Evolutionary conservation across 2,113 vertebrate genomes (phyloP).

Genomic region (Ctenomys sociabilis): DNA sequence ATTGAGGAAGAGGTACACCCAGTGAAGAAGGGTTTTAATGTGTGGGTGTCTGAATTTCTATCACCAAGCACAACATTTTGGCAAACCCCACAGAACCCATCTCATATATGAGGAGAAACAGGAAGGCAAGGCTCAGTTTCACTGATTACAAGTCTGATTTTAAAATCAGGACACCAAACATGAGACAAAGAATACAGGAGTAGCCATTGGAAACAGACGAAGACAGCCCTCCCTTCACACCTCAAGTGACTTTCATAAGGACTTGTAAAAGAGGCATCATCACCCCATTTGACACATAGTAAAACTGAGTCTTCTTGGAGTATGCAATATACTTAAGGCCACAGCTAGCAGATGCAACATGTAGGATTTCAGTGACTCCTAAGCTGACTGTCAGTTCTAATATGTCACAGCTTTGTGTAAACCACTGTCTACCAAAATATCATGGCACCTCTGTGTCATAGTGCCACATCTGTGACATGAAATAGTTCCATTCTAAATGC

Average conservation of each 20-base stretch:
- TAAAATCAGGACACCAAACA: neutral
- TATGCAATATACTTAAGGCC: fast-evolving
- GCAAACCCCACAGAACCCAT: neutral
- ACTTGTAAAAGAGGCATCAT: neutral
- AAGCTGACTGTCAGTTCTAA: neutral
- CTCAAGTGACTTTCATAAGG: neutral
- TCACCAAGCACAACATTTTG: neutral
- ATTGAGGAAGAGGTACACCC: neutral
- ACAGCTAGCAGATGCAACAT: neutral
- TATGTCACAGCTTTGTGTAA: neutral
- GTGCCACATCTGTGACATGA: neutral
- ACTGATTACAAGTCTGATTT: neutral
- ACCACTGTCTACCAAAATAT: neutral
- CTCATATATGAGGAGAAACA: neutral
- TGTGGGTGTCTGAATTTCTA: neutral
- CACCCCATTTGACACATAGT: neutral
- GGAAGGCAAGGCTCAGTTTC: neutral
- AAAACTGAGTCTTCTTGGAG: neutral
- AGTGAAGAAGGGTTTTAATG: neutral
- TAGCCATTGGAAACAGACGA: neutral
- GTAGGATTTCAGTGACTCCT: neutral
- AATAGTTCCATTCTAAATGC: neutral
- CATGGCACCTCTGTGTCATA: neutral
- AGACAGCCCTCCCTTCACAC: neutral
- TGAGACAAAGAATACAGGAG: neutral